Base-by-base conservation (phyloP, 2,797 vertebrate genomes). In the Ceryle rudis region DNA sequence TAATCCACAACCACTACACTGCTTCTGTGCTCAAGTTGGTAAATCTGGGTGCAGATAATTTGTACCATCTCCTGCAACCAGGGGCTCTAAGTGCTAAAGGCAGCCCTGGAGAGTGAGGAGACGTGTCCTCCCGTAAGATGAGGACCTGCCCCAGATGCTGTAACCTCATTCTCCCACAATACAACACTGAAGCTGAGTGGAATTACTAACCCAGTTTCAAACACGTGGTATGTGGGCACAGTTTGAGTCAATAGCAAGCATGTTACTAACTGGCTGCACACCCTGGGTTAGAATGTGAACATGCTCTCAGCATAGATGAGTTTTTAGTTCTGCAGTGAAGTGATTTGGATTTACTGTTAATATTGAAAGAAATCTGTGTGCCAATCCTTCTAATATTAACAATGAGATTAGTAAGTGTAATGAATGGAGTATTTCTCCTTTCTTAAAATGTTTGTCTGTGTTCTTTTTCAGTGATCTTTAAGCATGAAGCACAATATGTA, bases 401-500 rank as follows among this genome's bases (percentile, higher is more conserved):
- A 42, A 17, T 20, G 25, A 81, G n/a, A n/a, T 77, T 33, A 58
- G 23, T 51, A 47, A 41, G 12, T 10, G 39, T 81, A 54, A 75
- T 13, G 67, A 71, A 62, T 23, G 81, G 79, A 72, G 69, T 47
- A 6, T 42, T 89, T 82, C 6, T 83, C 80, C 75, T 44, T 89
- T 44, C 94, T 49, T 74, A 33, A 92, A 88, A 66, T 41, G 29
- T 93, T 95, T 95, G 52, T 97, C 75, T 97, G 71, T 97, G 93
- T 97, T 98, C 86, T 98, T 95, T 99, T 99, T 95, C 99, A 99
- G 99, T 99, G 99, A 99, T 98, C 96, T 97, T 98, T 98, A 98
- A 98, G 98, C 98, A 95, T 93, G 97, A 98, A 98, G 98, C 98
- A 98, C 98, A 98, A 95, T 96, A 89, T 98, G 97, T 99, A 99